Conservation (phyloP, 2,888 invertebrate species). For the Tuta absoluta region DNA sequence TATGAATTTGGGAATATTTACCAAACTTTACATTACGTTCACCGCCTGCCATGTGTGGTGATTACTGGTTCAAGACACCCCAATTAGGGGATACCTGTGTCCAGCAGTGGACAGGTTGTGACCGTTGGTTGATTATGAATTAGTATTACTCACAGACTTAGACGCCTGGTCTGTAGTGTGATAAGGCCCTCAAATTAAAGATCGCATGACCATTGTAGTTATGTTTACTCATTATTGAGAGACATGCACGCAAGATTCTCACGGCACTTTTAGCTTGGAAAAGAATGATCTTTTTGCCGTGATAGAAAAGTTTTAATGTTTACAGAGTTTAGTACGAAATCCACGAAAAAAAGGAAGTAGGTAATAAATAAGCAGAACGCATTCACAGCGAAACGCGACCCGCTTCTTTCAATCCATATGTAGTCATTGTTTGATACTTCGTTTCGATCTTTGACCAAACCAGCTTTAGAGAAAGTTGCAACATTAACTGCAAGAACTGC, state of each 20-base stretch:
- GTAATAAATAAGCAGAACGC: no score
- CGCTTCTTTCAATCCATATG: background rate
- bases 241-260: constrained; percentile 6
- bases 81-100: no score
- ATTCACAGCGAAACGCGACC: background rate
- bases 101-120: no score
- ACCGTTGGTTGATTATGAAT: no score
- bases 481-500: background rate
- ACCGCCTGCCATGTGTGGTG: no score
- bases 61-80: no score
- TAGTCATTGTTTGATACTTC: background rate
- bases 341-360: no score
- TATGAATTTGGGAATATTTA: no score
- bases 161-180: background rate
- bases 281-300: no score
- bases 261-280: background rate
- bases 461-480: background rate
- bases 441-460: constrained; percentile 1
- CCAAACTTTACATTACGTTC: no score
- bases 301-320: no score
- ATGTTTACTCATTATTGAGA: background rate
- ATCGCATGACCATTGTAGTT: constrained; percentile 7
- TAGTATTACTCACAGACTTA: background rate
- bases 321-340: no score
- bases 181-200: background rate